Evolutionary conservation across 1,140 invertebrate genomes (phyloP).

Genomic region (Chironomus striatipennis): DNA sequence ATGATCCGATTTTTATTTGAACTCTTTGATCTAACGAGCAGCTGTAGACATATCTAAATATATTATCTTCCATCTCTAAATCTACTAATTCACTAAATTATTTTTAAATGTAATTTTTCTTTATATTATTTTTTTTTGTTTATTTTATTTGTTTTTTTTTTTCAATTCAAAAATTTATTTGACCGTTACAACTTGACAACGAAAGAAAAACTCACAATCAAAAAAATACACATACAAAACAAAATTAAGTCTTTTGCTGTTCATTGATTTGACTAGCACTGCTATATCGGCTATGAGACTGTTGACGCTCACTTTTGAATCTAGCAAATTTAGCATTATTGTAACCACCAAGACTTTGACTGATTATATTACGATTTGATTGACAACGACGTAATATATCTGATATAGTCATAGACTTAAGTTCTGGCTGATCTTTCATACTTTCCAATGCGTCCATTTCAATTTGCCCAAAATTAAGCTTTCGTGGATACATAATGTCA

Average conservation of each 20-base stretch:
- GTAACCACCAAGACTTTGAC: slow-evolving; percentile 34
- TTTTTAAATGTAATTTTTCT: no score
- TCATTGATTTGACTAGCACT: not conserved
- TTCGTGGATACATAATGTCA: slow-evolving; percentile 31
- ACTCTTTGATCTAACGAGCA: slow-evolving; percentile 78
- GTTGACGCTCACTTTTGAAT: not conserved
- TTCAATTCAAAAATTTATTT: no score
- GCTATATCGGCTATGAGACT: not conserved
- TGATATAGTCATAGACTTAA: slow-evolving; percentile 32
- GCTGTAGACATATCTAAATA: slow-evolving; percentile 83
- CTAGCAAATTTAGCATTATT: not conserved
- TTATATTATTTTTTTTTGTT: no score
- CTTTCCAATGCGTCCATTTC: slow-evolving; percentile 28
- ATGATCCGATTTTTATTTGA: slow-evolving; percentile 91
- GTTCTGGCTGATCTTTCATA: slow-evolving; percentile 30
- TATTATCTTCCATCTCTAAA: slow-evolving; percentile 55
- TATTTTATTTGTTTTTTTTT: no score
- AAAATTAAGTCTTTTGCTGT: no score
- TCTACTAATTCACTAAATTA: no score
- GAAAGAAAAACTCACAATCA: no score
- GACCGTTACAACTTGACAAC: no score
- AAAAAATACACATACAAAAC: no score
- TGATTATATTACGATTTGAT: slow-evolving; percentile 33
- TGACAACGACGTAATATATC: slow-evolving; percentile 34
- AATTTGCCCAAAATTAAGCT: slow-evolving; percentile 29